Conservation (phyloP, 2,797 vertebrate genomes). For the Hylomyscus alleni region DNA sequence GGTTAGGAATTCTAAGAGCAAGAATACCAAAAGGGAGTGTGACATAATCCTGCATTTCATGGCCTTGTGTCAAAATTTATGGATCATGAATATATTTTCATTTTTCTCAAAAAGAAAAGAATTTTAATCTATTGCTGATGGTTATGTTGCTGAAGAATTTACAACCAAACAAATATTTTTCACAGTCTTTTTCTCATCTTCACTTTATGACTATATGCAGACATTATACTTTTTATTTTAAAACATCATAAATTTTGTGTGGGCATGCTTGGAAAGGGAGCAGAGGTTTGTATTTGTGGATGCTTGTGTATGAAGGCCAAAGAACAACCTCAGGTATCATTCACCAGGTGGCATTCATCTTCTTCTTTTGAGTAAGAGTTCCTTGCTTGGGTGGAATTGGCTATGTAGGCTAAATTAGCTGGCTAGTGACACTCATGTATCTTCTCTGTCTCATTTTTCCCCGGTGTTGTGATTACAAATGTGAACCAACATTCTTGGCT, state of each 20-base stretch:
- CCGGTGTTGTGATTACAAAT: not conserved
- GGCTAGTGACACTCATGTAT: not conserved
- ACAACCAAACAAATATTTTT: not conserved
- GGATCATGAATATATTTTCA: not conserved
- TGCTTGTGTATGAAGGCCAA: not conserved
- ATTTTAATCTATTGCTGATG: not conserved
- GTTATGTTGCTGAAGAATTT: not conserved
- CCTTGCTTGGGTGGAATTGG: not conserved
- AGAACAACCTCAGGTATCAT: not conserved
- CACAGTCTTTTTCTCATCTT: not conserved
- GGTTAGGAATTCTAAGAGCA: not conserved
- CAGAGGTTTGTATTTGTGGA: not conserved
- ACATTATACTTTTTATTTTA: not conserved
- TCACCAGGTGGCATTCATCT: not conserved
- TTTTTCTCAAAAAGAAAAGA: not conserved
- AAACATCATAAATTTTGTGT: constrained; percentile 16
- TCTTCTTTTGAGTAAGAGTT: not conserved
- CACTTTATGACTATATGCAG: not conserved
- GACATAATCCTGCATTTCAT: not conserved
- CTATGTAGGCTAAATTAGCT: not conserved
- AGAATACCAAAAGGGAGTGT: not conserved
- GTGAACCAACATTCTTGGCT: not conserved
- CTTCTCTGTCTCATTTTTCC: not conserved
- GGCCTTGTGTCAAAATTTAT: not conserved
- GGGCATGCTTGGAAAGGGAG: not conserved